Evolutionary conservation across 2,113 vertebrate genomes (phyloP).

Genomic region (Semicossyphus pulcher): DNA sequence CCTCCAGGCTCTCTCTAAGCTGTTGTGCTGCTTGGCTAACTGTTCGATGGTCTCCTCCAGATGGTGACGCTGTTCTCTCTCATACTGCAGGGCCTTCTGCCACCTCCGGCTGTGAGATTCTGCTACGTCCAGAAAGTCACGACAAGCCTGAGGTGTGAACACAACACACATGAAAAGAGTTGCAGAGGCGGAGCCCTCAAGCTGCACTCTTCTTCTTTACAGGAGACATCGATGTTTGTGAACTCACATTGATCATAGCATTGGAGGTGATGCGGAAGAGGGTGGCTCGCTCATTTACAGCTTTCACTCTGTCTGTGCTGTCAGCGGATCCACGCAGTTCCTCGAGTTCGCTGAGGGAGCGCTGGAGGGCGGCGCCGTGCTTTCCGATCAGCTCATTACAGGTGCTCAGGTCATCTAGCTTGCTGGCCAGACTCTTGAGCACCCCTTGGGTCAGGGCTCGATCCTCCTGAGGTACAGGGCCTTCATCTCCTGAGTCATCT

Average conservation of each 20-base stretch:
- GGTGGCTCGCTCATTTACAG: conserved; percentile 91
- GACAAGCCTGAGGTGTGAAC: conserved; percentile 88
- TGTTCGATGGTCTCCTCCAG: conserved; percentile 97
- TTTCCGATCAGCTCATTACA: conserved; percentile 97
- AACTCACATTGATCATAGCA: conserved; percentile 93
- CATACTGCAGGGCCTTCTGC: conserved; percentile 93
- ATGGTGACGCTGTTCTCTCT: conserved; percentile 92
- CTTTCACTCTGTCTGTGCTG: conserved; percentile 90
- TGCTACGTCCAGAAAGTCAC: conserved; percentile 93
- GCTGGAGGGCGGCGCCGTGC: conserved; percentile 94
- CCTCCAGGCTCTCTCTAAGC: conserved; percentile 92
- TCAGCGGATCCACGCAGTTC: conserved; percentile 85
- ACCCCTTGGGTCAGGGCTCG: conserved; percentile 87
- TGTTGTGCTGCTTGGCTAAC: conserved; percentile 97
- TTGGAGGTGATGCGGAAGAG: conserved; percentile 97
- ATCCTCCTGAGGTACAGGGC: conserved; percentile 87
- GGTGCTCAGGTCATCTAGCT: conserved; percentile 93
- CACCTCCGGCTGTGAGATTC: conserved; percentile 92
- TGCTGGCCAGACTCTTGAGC: conserved; percentile 88
- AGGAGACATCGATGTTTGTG: background rate
- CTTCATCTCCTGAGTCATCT: conserved; percentile 98
- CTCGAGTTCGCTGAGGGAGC: conserved; percentile 94
- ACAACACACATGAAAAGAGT: conserved; percentile 27
- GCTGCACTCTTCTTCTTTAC: background rate
- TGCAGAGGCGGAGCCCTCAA: background rate